Evolutionary conservation across 2,113 vertebrate genomes (phyloP).

Genomic region (Blennius ocellaris): DNA sequence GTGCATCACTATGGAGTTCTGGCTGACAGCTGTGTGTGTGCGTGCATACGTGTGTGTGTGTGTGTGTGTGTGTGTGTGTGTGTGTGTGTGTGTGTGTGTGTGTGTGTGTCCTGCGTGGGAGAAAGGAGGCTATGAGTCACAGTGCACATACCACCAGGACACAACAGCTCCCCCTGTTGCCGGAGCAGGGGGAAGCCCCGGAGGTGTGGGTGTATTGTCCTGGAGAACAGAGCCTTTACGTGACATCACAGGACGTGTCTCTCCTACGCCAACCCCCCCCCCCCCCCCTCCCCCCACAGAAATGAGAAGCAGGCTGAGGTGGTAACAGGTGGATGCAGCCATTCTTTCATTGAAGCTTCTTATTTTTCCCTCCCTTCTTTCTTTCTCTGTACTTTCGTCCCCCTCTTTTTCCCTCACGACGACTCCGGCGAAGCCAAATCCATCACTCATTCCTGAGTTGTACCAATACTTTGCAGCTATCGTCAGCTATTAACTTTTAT

Average conservation of each 20-base stretch:
- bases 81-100: constrained; percentile 23
- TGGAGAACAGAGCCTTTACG: constrained; percentile 58
- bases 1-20: constrained; percentile 43
- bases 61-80: constrained; percentile 26
- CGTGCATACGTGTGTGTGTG: background rate
- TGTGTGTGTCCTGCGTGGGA: constrained; percentile 66
- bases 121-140: constrained; percentile 82
- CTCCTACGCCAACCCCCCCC: constrained; percentile 51
- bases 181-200: constrained; percentile 73
- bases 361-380: background rate
- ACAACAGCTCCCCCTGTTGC: constrained; percentile 86
- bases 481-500: constrained; percentile 48
- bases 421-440: background rate
- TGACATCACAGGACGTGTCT: constrained; percentile 74
- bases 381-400: background rate
- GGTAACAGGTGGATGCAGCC: constrained; percentile 66
- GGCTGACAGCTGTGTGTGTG: constrained; percentile 24
- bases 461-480: constrained; percentile 45
- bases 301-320: background rate
- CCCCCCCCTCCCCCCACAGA: constrained; percentile 10
- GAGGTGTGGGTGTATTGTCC: constrained; percentile 83
- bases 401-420: background rate
- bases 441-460: constrained; percentile 32
- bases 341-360: background rate
- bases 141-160: constrained; percentile 77